These are phyloP conservation scores for Hirtodrosophila confusa DNA, from an alignment of 2,888 invertebrate species.

Conservation along the genomic window DNA sequence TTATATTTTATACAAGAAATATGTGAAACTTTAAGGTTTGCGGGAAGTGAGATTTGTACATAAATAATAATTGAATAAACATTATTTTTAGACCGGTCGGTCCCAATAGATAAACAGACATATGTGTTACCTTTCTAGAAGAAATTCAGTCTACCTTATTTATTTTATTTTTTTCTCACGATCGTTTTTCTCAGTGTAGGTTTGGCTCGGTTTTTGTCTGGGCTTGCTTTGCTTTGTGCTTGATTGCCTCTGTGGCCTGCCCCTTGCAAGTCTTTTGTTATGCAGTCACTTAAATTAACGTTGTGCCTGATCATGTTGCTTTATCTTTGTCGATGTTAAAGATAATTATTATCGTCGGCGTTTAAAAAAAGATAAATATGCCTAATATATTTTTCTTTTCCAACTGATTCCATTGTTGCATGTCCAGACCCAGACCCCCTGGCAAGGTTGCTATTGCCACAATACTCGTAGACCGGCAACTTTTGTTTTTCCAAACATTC, in stretches of 20 bases:
- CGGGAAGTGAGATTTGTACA: no score
- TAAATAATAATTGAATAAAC: no score
- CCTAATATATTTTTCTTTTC: conserved; percentile 20
- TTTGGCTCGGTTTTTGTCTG: conserved; percentile 9
- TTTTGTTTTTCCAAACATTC: conserved; percentile 35
- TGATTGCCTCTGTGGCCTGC: conserved; percentile 44
- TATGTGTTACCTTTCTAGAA: no score
- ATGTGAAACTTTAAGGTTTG: no score
- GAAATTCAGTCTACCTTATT: background rate
- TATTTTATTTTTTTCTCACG: background rate
- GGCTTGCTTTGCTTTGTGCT: conserved; percentile 40
- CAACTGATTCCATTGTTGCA: conserved; percentile 45
- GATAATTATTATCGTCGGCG: conserved; percentile 30
- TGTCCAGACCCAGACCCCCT: conserved; percentile 39
- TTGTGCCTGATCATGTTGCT: conserved; percentile 20
- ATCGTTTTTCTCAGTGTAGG: conserved; percentile 2
- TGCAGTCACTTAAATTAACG: conserved; percentile 63
- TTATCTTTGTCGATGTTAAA: conserved; percentile 24
- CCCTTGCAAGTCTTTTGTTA: conserved; percentile 66
- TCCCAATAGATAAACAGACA: no score
- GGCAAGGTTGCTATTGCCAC: conserved; percentile 59
- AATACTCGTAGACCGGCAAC: conserved; percentile 18
- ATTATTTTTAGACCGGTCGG: no score
- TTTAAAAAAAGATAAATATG: conserved; percentile 54
- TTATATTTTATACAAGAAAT: no score